These are phyloP conservation scores for Amyelois transitella DNA, from an alignment of 1,140 invertebrate genomes.

Conservation along the genomic window DNA sequence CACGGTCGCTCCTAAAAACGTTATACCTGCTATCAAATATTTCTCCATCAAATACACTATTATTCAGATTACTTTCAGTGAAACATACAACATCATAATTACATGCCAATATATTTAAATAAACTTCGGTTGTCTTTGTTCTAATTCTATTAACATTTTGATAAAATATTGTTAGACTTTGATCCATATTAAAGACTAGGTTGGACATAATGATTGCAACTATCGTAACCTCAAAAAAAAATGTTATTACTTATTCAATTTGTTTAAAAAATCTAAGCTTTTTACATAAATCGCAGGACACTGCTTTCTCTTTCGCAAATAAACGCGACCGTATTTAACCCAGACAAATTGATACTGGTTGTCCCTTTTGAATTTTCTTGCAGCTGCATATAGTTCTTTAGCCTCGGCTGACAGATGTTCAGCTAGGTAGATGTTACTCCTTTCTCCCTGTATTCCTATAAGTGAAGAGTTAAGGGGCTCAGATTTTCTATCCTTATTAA, in stretches of 20 bases:
- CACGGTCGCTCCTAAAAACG: no score
- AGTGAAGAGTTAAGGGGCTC: neutral
- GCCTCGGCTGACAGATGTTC: neutral
- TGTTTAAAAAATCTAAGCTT: neutral
- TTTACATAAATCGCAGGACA: neutral
- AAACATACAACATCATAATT: conserved; percentile 21
- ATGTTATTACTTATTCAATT: neutral
- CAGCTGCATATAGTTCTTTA: conserved; percentile 2
- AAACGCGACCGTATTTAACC: conserved; percentile 6
- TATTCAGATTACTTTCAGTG: conserved; percentile 21
- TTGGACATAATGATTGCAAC: neutral
- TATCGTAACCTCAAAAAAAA: no score
- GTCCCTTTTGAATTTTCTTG: neutral
- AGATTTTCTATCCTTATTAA: neutral
- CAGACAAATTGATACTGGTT: neutral
- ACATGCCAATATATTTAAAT: conserved; percentile 12
- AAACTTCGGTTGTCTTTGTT: conserved; percentile 12
- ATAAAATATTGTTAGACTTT: conserved; percentile 11
- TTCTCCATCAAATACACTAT: conserved; percentile 11
- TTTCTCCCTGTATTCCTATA: neutral
- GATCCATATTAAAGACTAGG: neutral
- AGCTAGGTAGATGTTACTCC: neutral
- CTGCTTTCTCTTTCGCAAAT: neutral
- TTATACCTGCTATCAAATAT: no score
- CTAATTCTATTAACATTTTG: conserved; percentile 21